A percentile compares a stretch with the other conserved stretches of the same genome.
Conservation (phyloP, 1,140 invertebrate species). For the Pogonomyrmex barbatus region DNA sequence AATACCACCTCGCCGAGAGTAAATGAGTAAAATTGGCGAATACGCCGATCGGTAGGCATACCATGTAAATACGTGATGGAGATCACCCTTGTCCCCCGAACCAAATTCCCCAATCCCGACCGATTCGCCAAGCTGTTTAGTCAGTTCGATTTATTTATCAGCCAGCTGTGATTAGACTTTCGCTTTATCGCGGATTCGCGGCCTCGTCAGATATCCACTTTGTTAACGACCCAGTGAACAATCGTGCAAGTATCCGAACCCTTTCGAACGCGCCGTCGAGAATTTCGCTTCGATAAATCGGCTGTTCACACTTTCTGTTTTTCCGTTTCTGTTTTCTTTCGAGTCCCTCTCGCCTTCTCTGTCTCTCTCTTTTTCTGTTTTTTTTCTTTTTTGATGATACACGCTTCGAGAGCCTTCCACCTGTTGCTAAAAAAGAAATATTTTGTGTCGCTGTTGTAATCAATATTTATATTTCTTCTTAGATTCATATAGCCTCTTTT, state of each 20-base stretch:
- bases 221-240: slow-evolving; percentile 48
- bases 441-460: slow-evolving; percentile 2
- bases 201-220: slow-evolving; percentile 65
- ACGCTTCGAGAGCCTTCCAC: slow-evolving; percentile 62
- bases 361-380: background rate
- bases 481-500: background rate
- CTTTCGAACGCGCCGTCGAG: background rate
- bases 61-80: slow-evolving; percentile 73
- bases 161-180: slow-evolving; percentile 73
- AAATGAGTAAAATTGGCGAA: slow-evolving; percentile 71
- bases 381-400: slow-evolving; percentile 31
- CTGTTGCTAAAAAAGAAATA: slow-evolving; percentile 74
- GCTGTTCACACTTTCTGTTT: background rate
- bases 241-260: background rate
- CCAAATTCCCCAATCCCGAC: background rate
- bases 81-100: slow-evolving; percentile 27
- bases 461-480: slow-evolving; percentile 40
- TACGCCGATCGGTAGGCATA: slow-evolving; percentile 69
- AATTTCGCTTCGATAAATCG: slow-evolving; percentile 18
- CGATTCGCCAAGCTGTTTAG: slow-evolving; percentile 64
- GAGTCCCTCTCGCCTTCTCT: background rate
- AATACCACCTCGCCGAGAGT: slow-evolving; percentile 69
- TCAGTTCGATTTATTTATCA: slow-evolving; percentile 73
- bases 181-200: slow-evolving; percentile 67
- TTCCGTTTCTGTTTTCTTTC: too few species aligned